Evolutionary conservation across 2,113 vertebrate species (phyloP), one percentile per base, ranked within the genome.

Genomic region (Oncorhynchus masou): DNA sequence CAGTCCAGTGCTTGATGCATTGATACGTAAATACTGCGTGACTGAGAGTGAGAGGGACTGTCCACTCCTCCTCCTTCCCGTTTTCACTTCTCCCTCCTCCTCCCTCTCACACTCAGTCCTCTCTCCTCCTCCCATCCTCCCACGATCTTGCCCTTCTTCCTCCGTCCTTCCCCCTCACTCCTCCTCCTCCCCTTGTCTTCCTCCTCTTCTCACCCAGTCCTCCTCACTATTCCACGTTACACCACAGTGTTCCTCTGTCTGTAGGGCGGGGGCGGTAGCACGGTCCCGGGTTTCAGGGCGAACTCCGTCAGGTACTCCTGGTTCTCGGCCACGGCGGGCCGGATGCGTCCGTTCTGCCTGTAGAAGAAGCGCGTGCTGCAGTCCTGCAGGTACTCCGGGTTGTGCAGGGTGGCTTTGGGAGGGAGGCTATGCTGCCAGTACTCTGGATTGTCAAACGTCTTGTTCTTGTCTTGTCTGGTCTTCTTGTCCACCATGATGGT

Each of bases 351-450:
- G 0, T 99, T 99, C 90, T 99, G 98, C 86, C 96, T 95, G 93
- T 99, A 98, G 94, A 99, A 97, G 91, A 97, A 98, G 85, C 97
- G 98, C 83, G 98, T 97, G 95, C 96, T 97, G 95, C 97, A 98
- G 92, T 99, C 97, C 92, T 98, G 97, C 92, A 99, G 95, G 92
- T 96, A 98, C 92, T 99, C 97, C 0, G 96, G 97, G 87, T 96
- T 97, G 90, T 97, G 96, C 66, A 98, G 90, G 74, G 94, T 94
- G 90, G 95, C 94, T 83, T 97, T 95, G 0, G 96, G 96, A 19
- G 97, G 98, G 89, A 99, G 94, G 90, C 97, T 99, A 94, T 98
- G 97, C 87, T 99, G 97, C 98, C 97, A 99, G 91, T 99, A 99
- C 88, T 99, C 97, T 29, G 98, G 98, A 95, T 98, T 99, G 94